Percentiles rank a stretch among this genome's conserved stretches.
Conservation (phyloP, 35 echinoderm and acorn worm species). For the Lytechinus variegatus region DNA sequence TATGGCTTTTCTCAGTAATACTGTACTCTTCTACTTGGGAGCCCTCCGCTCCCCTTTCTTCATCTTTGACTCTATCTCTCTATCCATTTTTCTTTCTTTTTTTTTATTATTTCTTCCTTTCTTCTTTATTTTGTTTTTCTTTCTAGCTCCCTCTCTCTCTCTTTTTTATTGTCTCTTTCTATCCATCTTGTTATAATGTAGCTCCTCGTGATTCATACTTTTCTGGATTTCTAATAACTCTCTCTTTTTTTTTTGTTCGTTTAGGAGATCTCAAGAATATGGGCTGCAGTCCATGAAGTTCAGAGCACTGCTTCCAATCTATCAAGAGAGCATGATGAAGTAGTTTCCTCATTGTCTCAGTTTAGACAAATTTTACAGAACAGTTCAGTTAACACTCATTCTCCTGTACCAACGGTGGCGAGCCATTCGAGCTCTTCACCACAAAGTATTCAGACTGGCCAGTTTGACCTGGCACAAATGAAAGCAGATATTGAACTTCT, state of each 20-base stretch:
- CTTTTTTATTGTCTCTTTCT: too few species aligned
- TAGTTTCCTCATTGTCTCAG: background rate
- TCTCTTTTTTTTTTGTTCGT: background rate
- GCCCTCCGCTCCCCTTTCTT: too few species aligned
- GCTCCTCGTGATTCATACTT: too few species aligned
- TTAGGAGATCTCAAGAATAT: background rate
- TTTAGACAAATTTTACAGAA: background rate
- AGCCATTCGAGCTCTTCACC: background rate
- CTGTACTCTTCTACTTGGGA: too few species aligned
- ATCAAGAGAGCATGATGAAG: background rate
- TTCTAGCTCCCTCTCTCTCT: too few species aligned
- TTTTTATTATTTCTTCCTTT: too few species aligned
- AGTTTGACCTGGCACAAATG: slow-evolving; percentile 26
- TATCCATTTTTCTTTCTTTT: too few species aligned
- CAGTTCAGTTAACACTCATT: background rate
- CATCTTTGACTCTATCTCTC: too few species aligned
- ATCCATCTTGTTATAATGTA: too few species aligned
- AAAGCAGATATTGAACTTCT: slow-evolving; percentile 6
- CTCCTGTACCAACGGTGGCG: background rate
- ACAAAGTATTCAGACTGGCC: background rate
- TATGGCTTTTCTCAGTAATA: too few species aligned
- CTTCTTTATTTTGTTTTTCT: too few species aligned
- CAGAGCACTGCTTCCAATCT: background rate
- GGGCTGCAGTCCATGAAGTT: background rate
- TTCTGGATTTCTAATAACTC: too few species aligned